Conservation (phyloP, 2,113 vertebrate genomes). For the Callopanchax toddi region DNA sequence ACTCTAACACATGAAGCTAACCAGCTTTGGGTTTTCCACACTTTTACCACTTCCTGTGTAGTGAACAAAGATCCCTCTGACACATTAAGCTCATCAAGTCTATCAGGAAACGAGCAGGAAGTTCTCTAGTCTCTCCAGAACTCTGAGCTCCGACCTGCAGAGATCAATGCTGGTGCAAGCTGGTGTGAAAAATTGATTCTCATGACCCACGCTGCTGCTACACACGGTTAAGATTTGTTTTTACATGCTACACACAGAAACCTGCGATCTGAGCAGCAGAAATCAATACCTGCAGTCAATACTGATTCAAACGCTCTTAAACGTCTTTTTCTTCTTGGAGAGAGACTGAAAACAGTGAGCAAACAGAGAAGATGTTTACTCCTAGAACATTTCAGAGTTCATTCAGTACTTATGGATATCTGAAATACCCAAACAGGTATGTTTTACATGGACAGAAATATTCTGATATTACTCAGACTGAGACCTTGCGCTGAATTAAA, state of each 20-base stretch:
- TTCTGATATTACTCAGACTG: no score
- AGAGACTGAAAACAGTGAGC: no score
- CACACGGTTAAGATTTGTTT: conserved; percentile 19
- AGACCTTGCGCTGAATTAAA: not conserved
- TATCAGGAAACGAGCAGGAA: no score
- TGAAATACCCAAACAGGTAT: no score
- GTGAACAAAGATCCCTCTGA: no score
- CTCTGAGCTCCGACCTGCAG: not conserved
- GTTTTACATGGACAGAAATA: no score
- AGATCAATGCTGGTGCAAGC: conserved; percentile 12
- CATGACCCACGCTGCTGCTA: conserved; percentile 15
- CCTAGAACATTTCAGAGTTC: no score
- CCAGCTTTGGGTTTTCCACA: not conserved
- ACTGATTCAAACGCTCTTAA: conserved; percentile 33
- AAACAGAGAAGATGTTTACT: no score
- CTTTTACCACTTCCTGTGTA: not conserved
- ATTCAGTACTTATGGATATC: no score
- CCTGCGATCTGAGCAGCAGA: conserved; percentile 5
- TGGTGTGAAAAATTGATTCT: conserved; percentile 41
- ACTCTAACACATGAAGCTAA: not conserved
- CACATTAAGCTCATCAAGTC: conserved; percentile 11
- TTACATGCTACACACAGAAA: conserved; percentile 54
- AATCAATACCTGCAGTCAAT: conserved; percentile 34
- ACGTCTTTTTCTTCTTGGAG: not conserved
- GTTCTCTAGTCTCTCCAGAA: not conserved